phyloP scores from a whole-genome alignment of 1,140 invertebrate species.

The Drosophila pandora region DNA sequence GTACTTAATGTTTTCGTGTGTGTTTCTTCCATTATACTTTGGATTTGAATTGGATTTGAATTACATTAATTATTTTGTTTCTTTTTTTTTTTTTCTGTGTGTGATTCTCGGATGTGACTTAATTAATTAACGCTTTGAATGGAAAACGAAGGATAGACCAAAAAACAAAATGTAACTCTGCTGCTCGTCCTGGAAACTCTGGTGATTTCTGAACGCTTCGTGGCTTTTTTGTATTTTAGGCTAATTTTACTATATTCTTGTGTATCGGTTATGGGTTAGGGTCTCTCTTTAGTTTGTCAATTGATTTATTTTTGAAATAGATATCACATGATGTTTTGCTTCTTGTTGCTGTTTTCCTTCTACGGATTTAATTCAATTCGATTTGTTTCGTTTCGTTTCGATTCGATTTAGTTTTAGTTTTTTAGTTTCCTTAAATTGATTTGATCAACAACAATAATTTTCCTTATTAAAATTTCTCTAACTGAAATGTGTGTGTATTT shows the following conservation, averaged over 20 bases:
- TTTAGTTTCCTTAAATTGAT: constrained; percentile 46
- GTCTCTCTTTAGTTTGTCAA: constrained; percentile 55
- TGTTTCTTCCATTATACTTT: constrained; percentile 9
- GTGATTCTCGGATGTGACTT: constrained; percentile 15
- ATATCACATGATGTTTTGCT: constrained; percentile 80
- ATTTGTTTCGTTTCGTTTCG: constrained; percentile 38
- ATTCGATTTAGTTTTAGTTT: constrained; percentile 36
- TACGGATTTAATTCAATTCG: constrained; percentile 38
- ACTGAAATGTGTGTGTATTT: constrained; percentile 38
- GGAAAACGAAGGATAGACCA: constrained; percentile 24
- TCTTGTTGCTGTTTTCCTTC: constrained; percentile 54
- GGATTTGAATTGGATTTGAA: neutral
- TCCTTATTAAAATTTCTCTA: constrained; percentile 35
- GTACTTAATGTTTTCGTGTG: constrained; percentile 14
- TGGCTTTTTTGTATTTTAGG: constrained; percentile 22
- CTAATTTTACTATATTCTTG: constrained; percentile 52
- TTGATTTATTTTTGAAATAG: constrained; percentile 81
- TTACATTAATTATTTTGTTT: neutral
- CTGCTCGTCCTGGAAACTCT: constrained; percentile 21
- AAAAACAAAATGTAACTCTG: neutral
- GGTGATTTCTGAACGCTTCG: constrained; percentile 48
- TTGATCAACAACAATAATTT: constrained; percentile 61
- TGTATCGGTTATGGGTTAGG: constrained; percentile 35
- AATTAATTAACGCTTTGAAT: constrained; percentile 40
- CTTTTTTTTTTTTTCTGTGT: constrained; percentile 2